Base-by-base conservation (phyloP, 2,888 invertebrate species). In the Lochmaea crataegi region DNA sequence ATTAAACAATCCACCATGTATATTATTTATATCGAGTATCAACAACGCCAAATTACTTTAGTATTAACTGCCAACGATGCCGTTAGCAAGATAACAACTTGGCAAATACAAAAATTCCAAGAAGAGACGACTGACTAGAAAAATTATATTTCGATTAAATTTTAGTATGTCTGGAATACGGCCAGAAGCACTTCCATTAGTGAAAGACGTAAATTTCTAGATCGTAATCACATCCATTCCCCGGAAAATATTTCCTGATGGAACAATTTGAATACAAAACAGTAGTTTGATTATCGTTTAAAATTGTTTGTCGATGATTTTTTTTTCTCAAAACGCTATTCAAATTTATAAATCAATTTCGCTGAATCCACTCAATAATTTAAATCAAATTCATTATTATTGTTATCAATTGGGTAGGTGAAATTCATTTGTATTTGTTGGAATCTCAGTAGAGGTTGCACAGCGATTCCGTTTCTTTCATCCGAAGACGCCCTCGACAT, bases 131-230 rank as follows among this genome's bases (percentile, higher is more conserved):
- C 26, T 38, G 61, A 61, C n/a, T 16, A 41, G 42, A 61, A 61
- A 60, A 60, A 60, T 60, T 60, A 61, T 61, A 61, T 61, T 61
- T 61, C 41, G 41, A 61, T 61, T 61, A 61, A 61, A 61, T 41
- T 61, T 61, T 42, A 61, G 61, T 61, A 41, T 18, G 61, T 61
- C 61, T 61, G 61, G 61, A 61, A 38, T 41, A 41, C 16, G n/a
- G 42, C 61, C 61, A 61, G 41, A n/a, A 42, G 61, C 61, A 41
- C 16, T 61, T 61, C 41, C 61, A 61, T 61, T 61, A 41, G 61
- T 38, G 18, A 41, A 61, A 38, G 42, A 61, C 61, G 16, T 61
- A 41, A 61, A 61, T 61, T 61, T 61, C 12, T 60, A 38, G 60
- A 60, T 60, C 32, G 60, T 38, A 60, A 60, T 60, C 32, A 60